A percentile compares a stretch with the other conserved stretches of the same genome.
These are phyloP conservation scores for Idaea aversata DNA, from an alignment of 2,888 invertebrate genomes.

Conservation along the genomic window DNA sequence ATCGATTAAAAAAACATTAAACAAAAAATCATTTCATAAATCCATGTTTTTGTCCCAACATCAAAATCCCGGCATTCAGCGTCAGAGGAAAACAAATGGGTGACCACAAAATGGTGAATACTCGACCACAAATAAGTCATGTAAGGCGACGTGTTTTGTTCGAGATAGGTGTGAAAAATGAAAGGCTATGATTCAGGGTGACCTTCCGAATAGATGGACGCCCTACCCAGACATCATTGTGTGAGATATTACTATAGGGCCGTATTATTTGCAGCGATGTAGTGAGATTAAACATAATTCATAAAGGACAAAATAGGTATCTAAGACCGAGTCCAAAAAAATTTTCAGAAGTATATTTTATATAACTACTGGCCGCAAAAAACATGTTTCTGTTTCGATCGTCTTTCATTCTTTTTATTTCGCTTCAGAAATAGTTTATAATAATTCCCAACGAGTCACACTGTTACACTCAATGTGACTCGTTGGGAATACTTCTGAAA, in stretches of 20 bases:
- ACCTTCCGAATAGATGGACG: not conserved
- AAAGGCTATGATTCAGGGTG: conserved; percentile 2
- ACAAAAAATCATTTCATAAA: not conserved
- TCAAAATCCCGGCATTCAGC: not conserved
- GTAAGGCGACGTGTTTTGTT: not conserved
- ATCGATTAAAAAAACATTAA: not conserved
- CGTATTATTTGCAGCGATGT: not conserved
- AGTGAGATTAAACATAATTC: not conserved
- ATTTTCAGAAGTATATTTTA: too few relatives aligned
- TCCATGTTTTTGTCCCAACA: not conserved
- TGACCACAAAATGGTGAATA: not conserved
- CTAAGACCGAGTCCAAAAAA: too few relatives aligned
- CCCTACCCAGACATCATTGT: not conserved
- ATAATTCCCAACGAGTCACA: too few relatives aligned
- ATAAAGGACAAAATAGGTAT: not conserved
- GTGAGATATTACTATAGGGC: not conserved
- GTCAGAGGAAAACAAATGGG: not conserved
- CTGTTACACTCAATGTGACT: too few relatives aligned
- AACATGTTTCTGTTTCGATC: too few relatives aligned
- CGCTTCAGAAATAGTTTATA: too few relatives aligned
- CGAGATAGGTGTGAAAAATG: conserved; percentile 4
- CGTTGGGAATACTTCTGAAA: too few relatives aligned
- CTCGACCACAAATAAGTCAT: not conserved
- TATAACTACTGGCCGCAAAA: too few relatives aligned
- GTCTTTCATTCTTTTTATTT: too few relatives aligned